Base-by-base conservation (phyloP, 2,113 vertebrate species). In the Atlantisia rogersi region DNA sequence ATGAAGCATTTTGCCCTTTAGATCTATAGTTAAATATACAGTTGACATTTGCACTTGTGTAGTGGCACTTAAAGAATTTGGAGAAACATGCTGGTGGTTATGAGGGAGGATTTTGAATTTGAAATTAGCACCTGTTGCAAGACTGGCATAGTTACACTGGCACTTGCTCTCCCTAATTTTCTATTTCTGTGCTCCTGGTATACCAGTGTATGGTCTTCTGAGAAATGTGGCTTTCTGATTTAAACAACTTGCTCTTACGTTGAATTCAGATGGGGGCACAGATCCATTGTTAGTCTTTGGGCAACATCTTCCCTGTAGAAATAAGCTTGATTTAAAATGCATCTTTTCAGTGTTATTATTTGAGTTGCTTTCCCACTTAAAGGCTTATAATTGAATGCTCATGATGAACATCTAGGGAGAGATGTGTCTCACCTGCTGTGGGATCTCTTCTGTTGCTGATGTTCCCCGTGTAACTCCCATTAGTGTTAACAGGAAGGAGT, bases 341-440 rank as follows among this genome's bases (percentile, higher is more conserved):
- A 17, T 90, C 32, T 90, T 80, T 84, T 59, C 65, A 68, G 60
- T 32, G 20, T 75, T 78, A n/a, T 88, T 75, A 87, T 90, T 86
- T 96, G 44, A 59, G 35, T 63, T 90, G 74, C 86, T 75, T 88
- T 96, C 64, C 62, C 76, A 77, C 76, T 89, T 87, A 40, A 95
- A 97, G 94, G 84, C 65, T 95, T 95, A 46, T 46, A 96, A 96
- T 92, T 96, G 97, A 96, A 91, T 95, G 67, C 46, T 95, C 15
- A 20, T 26, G 65, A 78, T 82, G 86, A 85, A 60, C 68, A 55
- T 86, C 56, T 80, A 92, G 86, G 89, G 85, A 97, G 82, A 84
- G 68, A 87, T 85, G 77, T 56, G 75, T 97, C 81, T 94, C 48
- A 81, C 58, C 17, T 3, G 0, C 71, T 28, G 67, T 79, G 84